phyloP scores from a whole-genome alignment of 2,797 vertebrate genomes.

The Smutsia temminckii region DNA sequence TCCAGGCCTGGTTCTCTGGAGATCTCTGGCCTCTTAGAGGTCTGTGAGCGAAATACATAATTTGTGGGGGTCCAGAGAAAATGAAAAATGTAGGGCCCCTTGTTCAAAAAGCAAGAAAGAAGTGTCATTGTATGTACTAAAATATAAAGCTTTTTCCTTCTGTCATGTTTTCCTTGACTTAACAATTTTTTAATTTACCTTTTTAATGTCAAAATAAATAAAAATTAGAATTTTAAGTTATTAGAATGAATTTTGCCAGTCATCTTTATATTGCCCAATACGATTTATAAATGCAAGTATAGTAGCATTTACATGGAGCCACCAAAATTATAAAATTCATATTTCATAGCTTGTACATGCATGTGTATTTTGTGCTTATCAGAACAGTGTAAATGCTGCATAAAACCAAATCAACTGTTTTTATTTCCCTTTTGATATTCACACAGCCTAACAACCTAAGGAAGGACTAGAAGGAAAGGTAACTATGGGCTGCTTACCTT shows the following conservation, averaged over 20 bases:
- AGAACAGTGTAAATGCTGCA: slow-evolving; percentile 35
- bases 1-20: neutral
- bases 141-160: neutral
- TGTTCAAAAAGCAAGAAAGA: slow-evolving; percentile 24
- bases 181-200: slow-evolving; percentile 36
- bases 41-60: slow-evolving; percentile 37
- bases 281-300: slow-evolving; percentile 58
- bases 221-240: slow-evolving; percentile 41
- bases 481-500: neutral
- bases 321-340: slow-evolving; percentile 44
- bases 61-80: slow-evolving; percentile 35
- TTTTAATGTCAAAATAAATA: slow-evolving; percentile 45
- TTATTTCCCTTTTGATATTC: slow-evolving; percentile 25
- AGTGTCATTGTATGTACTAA: slow-evolving; percentile 5
- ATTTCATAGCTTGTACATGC: slow-evolving; percentile 39
- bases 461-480: slow-evolving; percentile 12
- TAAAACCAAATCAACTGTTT: slow-evolving; percentile 22
- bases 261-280: slow-evolving; percentile 25
- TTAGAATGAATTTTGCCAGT: slow-evolving; percentile 49
- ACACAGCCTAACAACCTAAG: neutral
- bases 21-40: neutral
- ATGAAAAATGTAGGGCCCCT: slow-evolving; percentile 6
- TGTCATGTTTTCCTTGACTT: neutral
- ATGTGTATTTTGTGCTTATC: slow-evolving; percentile 53
- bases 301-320: slow-evolving; percentile 11